A percentile compares a stretch with the other conserved stretches of the same genome.
phyloP scores from a whole-genome alignment of 30 jellyfish, hydroid and myxozoan genomes.

The Turritopsis dohrnii region DNA sequence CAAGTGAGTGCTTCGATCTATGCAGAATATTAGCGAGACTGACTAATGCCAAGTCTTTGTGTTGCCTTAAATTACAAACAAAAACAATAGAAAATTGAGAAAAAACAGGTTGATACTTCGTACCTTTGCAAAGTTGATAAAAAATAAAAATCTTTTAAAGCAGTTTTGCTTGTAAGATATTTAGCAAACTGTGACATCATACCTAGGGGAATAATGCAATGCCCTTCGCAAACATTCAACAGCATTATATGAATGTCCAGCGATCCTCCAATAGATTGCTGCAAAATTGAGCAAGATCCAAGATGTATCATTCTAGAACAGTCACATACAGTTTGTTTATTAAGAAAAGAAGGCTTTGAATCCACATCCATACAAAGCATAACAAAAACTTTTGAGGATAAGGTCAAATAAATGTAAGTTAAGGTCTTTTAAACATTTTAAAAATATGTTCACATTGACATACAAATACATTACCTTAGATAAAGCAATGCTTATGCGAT shows the following conservation, averaged over 20 bases:
- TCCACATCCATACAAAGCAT: too few relatives aligned
- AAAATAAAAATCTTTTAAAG: too few relatives aligned
- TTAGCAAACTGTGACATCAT: too few relatives aligned
- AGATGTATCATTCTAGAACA: constrained; percentile 55
- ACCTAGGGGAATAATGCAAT: constrained; percentile 88
- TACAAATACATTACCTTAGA: too few relatives aligned
- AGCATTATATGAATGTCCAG: constrained; percentile 66
- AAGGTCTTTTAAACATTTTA: neutral
- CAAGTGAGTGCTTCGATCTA: constrained; percentile 76
- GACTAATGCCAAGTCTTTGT: constrained; percentile 79
- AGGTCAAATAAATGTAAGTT: neutral
- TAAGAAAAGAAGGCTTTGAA: neutral
- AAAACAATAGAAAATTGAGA: neutral
- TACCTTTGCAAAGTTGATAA: neutral
- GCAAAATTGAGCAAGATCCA: constrained; percentile 89
- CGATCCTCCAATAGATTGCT: constrained; percentile 79
- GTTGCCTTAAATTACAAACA: constrained; percentile 34
- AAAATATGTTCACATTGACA: too few relatives aligned
- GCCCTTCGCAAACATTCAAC: constrained; percentile 89
- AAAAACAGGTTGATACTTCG: neutral
- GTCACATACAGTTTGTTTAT: neutral
- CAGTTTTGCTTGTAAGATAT: too few relatives aligned
- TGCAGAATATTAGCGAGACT: constrained; percentile 85
- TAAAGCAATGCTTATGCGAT: constrained; percentile 45
- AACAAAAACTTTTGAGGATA: too few relatives aligned